Percentiles rank a stretch among this genome's conserved stretches.
Conservation (phyloP, 2,888 invertebrate genomes). For the Perizoma flavofasciatum region DNA sequence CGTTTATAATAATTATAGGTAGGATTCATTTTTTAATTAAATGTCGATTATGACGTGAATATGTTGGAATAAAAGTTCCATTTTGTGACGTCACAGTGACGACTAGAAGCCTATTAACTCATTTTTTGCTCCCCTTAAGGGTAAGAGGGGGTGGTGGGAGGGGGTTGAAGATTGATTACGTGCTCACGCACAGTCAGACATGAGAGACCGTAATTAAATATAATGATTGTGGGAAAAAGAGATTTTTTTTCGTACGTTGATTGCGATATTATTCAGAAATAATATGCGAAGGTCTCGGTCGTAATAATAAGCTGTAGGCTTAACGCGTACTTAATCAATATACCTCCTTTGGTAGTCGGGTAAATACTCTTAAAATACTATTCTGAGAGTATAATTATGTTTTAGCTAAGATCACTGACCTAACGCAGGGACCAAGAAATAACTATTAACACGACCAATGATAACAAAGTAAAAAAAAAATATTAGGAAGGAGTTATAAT, state of each 20-base stretch:
- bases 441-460: too few species aligned
- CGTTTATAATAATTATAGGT: too few species aligned
- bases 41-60: neutral
- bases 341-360: too few species aligned
- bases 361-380: too few species aligned
- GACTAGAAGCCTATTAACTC: constrained; percentile 43
- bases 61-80: constrained; percentile 15
- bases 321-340: neutral
- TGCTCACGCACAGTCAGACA: constrained; percentile 60
- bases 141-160: constrained; percentile 17
- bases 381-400: too few species aligned
- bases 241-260: constrained; percentile 38
- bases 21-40: too few species aligned
- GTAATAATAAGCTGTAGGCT: too few species aligned
- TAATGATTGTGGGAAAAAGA: constrained; percentile 55
- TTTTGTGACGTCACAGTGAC: constrained; percentile 32
- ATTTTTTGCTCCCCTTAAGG: constrained; percentile 43
- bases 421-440: too few species aligned
- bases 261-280: constrained; percentile 26
- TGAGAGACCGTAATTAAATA: constrained; percentile 66
- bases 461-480: too few species aligned
- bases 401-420: too few species aligned
- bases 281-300: neutral
- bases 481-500: too few species aligned
- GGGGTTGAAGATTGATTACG: constrained; percentile 61